Evolutionary conservation across 2,113 vertebrate genomes (phyloP).

Genomic region (Dipodomys spectabilis): DNA sequence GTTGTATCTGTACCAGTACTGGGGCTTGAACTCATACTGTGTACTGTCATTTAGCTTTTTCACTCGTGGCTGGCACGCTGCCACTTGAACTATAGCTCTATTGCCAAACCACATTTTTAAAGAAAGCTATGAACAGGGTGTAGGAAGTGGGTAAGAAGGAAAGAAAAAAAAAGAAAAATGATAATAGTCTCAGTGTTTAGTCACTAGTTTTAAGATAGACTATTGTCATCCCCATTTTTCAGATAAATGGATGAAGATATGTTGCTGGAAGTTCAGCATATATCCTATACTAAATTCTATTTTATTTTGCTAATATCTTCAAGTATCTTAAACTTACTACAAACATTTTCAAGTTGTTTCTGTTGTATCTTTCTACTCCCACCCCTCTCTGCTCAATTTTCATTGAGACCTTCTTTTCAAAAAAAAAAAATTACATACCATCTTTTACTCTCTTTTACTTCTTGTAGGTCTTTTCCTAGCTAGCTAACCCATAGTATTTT

Average conservation of each 20-base stretch:
- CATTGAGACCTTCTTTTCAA: neutral
- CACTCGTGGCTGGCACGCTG: too few relatives aligned
- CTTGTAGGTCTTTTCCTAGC: neutral
- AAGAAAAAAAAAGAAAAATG: too few relatives aligned
- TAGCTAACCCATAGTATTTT: neutral
- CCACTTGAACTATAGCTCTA: too few relatives aligned
- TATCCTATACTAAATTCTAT: too few relatives aligned
- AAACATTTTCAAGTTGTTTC: slow-evolving; percentile 9
- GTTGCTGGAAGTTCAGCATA: too few relatives aligned
- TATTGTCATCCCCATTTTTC: too few relatives aligned
- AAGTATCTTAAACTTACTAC: slow-evolving; percentile 1
- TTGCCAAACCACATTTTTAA: too few relatives aligned
- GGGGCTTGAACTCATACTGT: too few relatives aligned
- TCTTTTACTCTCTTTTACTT: neutral
- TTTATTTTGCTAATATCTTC: neutral
- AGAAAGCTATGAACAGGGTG: neutral
- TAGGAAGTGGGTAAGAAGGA: neutral
- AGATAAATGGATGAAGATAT: too few relatives aligned
- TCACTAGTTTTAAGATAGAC: neutral
- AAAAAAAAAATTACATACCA: too few relatives aligned
- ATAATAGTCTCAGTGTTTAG: neutral
- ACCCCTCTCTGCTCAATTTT: neutral
- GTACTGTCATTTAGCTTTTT: too few relatives aligned
- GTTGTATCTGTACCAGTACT: too few relatives aligned
- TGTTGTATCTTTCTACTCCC: neutral